Evolutionary conservation across 2,113 vertebrate species (phyloP), one percentile per base, ranked within the genome.

Genomic region (Ibidorhyncha struthersii): DNA sequence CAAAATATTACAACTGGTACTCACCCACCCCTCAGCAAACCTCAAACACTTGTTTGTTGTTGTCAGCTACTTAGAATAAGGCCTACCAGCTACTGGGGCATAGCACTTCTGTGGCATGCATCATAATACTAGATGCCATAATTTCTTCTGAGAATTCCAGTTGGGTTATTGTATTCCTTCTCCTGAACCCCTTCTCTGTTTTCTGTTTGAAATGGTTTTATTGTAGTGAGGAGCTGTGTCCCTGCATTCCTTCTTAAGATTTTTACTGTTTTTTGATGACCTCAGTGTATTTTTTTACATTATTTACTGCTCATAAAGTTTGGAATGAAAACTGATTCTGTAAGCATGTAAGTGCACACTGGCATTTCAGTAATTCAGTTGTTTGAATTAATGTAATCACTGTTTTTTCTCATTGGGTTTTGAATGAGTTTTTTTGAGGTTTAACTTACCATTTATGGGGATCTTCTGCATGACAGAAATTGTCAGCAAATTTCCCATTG

Each of bases 41-140:
- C 70, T 30, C 49, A 34, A 21, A 12, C 7, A 0, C 12, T 4
- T 6, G 7, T 6, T 36, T 2, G 0, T 36, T 36, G 43, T 12
- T 71, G 29, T 15, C 52, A 25, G 47, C 15, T 20, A 2, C 63
- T 12, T 12, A 7, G 4, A 22, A 6, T 3, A 3, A 56, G 26
- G 12, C 38, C 47, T 5, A 2, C 40, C 32, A 12, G 41, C 30
- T 29, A 6, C 65, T 25, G 3, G 17, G 6, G 8, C 7, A 4
- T 4, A n/a, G 63, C 27, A 3, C 9, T 10, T 10, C 50, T 2
- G 15, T 8, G 7, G 34, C 40, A 13, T 17, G 32, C 50, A 4
- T 20, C 3, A 0, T 12, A 38, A 27, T 3, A 9, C 43, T 38
- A 16, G 45, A 4, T 47, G 12, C 52, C 30, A 12, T 25, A 1